These are phyloP conservation scores for Frankliniella fusca DNA, from an alignment of 2,888 invertebrate genomes.

Conservation along the genomic window DNA sequence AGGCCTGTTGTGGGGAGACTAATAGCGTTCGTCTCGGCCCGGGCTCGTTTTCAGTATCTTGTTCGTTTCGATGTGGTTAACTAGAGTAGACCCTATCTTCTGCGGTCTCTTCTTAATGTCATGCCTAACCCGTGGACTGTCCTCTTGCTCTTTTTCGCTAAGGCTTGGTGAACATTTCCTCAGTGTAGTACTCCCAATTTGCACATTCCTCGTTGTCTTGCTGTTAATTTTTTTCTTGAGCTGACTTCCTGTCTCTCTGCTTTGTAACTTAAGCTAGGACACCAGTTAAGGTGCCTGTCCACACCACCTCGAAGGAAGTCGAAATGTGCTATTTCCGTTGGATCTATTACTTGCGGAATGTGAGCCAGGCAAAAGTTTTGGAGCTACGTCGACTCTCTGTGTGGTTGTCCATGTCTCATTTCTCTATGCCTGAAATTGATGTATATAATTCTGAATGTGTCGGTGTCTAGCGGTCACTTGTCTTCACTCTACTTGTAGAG, in stretches of 20 bases:
- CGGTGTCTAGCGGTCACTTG: constrained; percentile 14
- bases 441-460: constrained; percentile 21
- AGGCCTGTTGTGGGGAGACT: background rate
- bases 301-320: no score
- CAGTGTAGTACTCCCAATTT: no score
- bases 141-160: background rate
- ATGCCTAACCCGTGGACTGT: background rate
- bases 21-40: background rate
- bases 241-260: no score
- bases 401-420: background rate
- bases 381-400: background rate
- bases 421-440: constrained; percentile 19
- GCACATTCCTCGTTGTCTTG: no score
- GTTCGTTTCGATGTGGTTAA: constrained; percentile 4
- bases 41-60: constrained; percentile 8
- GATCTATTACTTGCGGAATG: no score
- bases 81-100: constrained; percentile 21
- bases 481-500: constrained; percentile 5
- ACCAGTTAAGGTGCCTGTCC: no score
- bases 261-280: no score
- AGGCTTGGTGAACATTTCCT: no score
- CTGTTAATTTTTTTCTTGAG: no score
- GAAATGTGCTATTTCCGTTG: no score
- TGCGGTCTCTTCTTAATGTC: background rate
- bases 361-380: no score